These are phyloP conservation scores for Typhlomys cinereus DNA, from an alignment of 2,113 vertebrate species.

Conservation along the genomic window DNA sequence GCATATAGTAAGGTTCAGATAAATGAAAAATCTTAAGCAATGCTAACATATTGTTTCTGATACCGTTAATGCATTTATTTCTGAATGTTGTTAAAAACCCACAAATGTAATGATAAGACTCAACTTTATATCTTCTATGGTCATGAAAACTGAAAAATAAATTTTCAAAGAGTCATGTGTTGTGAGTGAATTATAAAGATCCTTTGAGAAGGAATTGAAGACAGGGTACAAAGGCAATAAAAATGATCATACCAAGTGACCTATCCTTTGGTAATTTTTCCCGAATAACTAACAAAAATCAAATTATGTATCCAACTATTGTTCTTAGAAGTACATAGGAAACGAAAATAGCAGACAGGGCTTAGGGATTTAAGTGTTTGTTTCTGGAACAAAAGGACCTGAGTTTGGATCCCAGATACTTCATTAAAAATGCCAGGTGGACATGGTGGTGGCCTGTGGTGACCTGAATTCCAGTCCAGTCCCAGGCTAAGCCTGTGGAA, in stretches of 20 bases:
- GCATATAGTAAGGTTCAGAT: not conserved
- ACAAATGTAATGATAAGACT: not conserved
- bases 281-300: slow-evolving; percentile 45
- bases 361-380: too few species aligned
- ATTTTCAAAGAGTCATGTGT: not conserved
- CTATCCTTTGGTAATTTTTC: slow-evolving; percentile 51
- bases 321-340: slow-evolving; percentile 23
- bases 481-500: too few species aligned
- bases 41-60: not conserved
- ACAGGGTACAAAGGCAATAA: not conserved
- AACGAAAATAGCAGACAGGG: slow-evolving; percentile 34
- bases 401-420: too few species aligned
- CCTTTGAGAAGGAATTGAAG: slow-evolving; percentile 20
- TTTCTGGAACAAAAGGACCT: too few species aligned
- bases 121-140: not conserved
- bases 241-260: not conserved
- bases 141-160: slow-evolving; percentile 27
- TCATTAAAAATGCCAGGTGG: too few species aligned
- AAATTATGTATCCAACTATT: not conserved
- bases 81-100: not conserved
- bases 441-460: too few species aligned
- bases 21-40: not conserved
- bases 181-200: not conserved
- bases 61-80: not conserved
- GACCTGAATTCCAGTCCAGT: too few species aligned